These are phyloP conservation scores for Eupsilia transversa DNA, from an alignment of 2,888 invertebrate genomes.

Conservation along the genomic window DNA sequence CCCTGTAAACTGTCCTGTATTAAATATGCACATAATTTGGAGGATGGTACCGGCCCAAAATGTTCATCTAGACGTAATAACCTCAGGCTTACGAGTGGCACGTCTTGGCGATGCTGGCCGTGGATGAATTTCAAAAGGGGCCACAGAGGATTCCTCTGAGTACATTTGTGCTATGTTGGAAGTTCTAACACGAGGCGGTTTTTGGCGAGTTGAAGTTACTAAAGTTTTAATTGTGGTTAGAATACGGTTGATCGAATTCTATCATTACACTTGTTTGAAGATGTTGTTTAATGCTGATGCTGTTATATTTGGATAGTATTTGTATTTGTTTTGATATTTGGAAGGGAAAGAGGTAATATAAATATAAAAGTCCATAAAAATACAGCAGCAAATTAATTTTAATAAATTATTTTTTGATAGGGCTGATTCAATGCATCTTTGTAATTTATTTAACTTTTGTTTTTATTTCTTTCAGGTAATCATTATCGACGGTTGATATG, in stretches of 20 bases:
- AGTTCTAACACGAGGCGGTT: neutral
- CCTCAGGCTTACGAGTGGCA: conserved; percentile 5
- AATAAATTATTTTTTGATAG: neutral
- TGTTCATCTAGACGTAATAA: neutral
- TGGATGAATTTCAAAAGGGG: conserved; percentile 1
- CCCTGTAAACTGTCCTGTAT: conserved; percentile 6
- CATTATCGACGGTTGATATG: neutral
- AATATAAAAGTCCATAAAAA: neutral
- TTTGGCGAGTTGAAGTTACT: neutral
- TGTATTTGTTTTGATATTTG: too few relatives aligned
- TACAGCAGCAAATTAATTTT: neutral
- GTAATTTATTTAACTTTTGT: neutral
- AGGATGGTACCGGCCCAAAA: conserved; percentile 11
- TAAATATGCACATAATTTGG: conserved; percentile 47
- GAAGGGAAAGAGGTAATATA: neutral
- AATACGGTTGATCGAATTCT: too few relatives aligned
- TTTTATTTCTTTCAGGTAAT: conserved; percentile 31
- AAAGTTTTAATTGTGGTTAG: neutral
- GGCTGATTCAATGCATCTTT: too few relatives aligned
- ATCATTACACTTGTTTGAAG: neutral
- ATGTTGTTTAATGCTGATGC: neutral
- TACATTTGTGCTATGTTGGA: conserved; percentile 1
- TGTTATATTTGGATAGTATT: neutral
- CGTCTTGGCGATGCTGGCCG: conserved; percentile 19
- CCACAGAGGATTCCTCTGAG: conserved; percentile 10